Percentiles rank a stretch among this genome's conserved stretches.
Conservation (phyloP, 2,888 invertebrate genomes). For the Orchesellides sinensis region DNA sequence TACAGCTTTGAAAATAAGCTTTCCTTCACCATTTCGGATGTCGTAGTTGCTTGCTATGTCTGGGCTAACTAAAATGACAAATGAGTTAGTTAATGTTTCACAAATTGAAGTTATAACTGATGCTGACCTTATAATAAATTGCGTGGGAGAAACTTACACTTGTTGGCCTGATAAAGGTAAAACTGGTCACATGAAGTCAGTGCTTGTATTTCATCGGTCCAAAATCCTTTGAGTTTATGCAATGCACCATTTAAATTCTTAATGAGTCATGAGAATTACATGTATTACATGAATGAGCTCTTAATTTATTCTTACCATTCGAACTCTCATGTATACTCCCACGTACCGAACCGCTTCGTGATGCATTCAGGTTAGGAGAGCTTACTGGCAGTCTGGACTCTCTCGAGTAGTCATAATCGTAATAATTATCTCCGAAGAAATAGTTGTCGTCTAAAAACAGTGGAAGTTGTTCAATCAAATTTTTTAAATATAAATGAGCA, state of each 20-base stretch:
- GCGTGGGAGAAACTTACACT: slow-evolving; percentile 55
- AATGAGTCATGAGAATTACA: too few species aligned
- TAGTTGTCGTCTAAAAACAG: slow-evolving; percentile 43
- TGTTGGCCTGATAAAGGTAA: slow-evolving; percentile 65
- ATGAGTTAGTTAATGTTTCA: neutral
- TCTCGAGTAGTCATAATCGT: slow-evolving; percentile 41
- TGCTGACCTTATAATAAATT: neutral
- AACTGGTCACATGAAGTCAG: slow-evolving; percentile 67
- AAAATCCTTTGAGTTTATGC: slow-evolving; percentile 52
- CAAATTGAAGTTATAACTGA: neutral
- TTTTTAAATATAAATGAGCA: neutral
- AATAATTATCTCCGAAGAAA: slow-evolving; percentile 50
- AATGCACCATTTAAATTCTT: too few species aligned
- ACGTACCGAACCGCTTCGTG: neutral
- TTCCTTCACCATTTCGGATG: slow-evolving; percentile 60
- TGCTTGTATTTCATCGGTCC: slow-evolving; percentile 67
- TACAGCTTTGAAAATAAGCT: slow-evolving; percentile 65
- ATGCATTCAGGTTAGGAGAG: slow-evolving; percentile 15
- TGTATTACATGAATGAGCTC: too few species aligned
- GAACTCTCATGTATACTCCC: slow-evolving; percentile 1
- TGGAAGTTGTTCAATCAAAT: neutral
- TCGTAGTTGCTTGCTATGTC: slow-evolving; percentile 61
- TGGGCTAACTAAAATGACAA: slow-evolving; percentile 48
- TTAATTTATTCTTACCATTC: slow-evolving; percentile 9
- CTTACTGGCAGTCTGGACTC: slow-evolving; percentile 30